Evolutionary conservation across 2,888 invertebrate species (phyloP).

Genomic region (Vesta saturnalis): DNA sequence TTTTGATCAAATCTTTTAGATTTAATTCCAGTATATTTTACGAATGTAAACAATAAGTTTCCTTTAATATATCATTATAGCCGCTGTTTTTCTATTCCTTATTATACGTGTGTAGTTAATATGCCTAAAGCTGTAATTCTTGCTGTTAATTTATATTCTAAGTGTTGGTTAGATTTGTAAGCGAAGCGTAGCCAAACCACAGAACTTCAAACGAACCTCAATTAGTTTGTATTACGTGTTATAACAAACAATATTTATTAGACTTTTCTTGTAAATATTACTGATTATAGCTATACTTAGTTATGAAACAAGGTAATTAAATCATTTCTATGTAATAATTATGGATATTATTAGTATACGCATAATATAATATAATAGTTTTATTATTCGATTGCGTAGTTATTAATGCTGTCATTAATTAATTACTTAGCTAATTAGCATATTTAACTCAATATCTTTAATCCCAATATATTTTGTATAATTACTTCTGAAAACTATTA

Average conservation of each 20-base stretch:
- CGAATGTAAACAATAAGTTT: background rate
- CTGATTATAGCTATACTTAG: background rate
- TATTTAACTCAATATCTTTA: too few relatives aligned
- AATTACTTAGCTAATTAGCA: too few relatives aligned
- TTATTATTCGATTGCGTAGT: background rate
- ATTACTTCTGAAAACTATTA: too few relatives aligned
- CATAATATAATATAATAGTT: background rate
- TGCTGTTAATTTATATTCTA: background rate
- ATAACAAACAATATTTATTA: background rate
- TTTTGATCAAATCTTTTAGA: too few relatives aligned
- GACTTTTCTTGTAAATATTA: background rate
- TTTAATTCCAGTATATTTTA: background rate
- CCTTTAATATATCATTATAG: too few relatives aligned
- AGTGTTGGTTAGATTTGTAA: constrained; percentile 1
- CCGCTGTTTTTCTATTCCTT: background rate
- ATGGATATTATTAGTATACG: too few relatives aligned
- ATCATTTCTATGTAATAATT: background rate
- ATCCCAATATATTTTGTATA: too few relatives aligned
- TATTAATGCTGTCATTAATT: too few relatives aligned
- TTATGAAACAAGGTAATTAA: background rate
- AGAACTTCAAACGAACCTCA: background rate
- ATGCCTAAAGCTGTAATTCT: background rate
- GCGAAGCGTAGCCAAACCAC: background rate
- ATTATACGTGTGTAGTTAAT: background rate
- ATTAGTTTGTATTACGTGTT: background rate